Evolutionary conservation across 2,113 vertebrate genomes (phyloP).

Genomic region (Ceuthmochares aereus): DNA sequence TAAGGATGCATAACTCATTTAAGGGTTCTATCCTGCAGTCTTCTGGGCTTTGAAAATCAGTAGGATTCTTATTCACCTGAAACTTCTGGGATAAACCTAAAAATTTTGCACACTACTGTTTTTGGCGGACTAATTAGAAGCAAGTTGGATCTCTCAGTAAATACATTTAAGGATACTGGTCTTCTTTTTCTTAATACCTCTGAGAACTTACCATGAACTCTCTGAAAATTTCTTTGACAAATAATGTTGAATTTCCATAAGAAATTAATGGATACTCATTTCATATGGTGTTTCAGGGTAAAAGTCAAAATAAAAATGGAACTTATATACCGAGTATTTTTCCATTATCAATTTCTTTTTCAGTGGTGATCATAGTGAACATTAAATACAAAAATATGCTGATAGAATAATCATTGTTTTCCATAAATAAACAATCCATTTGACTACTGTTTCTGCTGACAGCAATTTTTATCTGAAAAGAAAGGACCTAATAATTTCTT

Average conservation of each 20-base stretch:
- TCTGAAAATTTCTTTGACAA: neutral
- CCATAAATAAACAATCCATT: neutral
- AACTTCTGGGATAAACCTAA: neutral
- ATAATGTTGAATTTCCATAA: neutral
- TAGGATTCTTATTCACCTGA: neutral
- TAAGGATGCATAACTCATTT: neutral
- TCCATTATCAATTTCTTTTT: neutral
- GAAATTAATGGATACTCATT: neutral
- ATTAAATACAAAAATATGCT: neutral
- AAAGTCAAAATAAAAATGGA: neutral
- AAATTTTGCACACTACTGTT: neutral
- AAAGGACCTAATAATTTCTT: neutral
- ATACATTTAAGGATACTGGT: neutral
- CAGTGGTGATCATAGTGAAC: neutral
- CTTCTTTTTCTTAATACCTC: neutral
- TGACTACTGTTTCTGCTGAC: neutral
- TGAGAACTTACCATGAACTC: neutral
- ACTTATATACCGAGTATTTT: neutral
- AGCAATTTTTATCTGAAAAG: neutral
- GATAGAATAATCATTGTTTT: neutral
- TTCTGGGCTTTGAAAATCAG: neutral
- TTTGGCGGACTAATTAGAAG: neutral
- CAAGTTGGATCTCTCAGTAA: neutral
- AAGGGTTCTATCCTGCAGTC: neutral
- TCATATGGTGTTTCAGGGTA: neutral